These are phyloP conservation scores for Acleris literana DNA, from an alignment of 2,888 invertebrate species.

Conservation along the genomic window DNA sequence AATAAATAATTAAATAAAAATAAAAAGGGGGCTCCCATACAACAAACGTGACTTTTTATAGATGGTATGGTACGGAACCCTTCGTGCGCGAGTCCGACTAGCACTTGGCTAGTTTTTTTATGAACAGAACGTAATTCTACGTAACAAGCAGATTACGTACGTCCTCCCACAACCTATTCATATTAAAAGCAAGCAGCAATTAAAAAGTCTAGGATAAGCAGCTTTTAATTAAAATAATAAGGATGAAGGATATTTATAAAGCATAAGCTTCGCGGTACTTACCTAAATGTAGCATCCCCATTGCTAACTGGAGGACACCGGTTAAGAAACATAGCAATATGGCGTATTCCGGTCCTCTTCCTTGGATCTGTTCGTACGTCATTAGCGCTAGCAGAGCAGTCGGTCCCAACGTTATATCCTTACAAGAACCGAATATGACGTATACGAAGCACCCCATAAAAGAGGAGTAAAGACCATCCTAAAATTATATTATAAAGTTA, in stretches of 20 bases:
- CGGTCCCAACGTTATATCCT: conserved; percentile 94
- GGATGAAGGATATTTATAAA: neutral
- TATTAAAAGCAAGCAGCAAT: too few species aligned
- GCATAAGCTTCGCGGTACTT: conserved; percentile 50
- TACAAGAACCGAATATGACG: conserved; percentile 93
- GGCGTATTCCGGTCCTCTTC: conserved; percentile 90
- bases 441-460: conserved; percentile 97
- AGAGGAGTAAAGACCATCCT: conserved; percentile 98
- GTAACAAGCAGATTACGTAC: too few species aligned
- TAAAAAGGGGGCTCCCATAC: too few species aligned
- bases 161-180: too few species aligned
- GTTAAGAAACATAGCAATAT: conserved; percentile 92
- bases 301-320: conserved; percentile 90
- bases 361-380: conserved; percentile 91
- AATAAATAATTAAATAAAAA: too few species aligned
- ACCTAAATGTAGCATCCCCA: conserved; percentile 93
- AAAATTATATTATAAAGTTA: conserved; percentile 48
- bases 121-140: too few species aligned
- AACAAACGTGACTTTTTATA: too few species aligned
- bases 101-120: too few species aligned
- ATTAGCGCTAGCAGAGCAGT: conserved; percentile 97
- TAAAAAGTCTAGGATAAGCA: neutral
- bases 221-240: neutral
- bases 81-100: too few species aligned
- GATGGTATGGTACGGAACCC: too few species aligned